These are phyloP conservation scores for Camelus dromedarius DNA, from an alignment of 2,113 vertebrate species.

Conservation along the genomic window DNA sequence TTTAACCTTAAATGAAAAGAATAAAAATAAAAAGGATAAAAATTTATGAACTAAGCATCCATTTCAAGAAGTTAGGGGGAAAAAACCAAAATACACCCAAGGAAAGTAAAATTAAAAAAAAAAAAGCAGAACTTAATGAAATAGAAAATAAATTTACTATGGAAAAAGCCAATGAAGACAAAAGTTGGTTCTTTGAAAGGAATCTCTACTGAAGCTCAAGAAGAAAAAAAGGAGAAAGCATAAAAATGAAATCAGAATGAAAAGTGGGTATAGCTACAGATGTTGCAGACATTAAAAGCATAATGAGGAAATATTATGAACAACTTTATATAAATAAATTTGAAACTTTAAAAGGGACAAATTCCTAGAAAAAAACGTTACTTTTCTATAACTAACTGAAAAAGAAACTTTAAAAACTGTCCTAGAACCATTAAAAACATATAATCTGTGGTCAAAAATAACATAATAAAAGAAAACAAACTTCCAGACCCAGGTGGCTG, in stretches of 20 bases:
- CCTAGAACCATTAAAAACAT: background rate
- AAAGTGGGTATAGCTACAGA: background rate
- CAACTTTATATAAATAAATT: slow-evolving; percentile 3
- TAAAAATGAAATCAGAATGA: background rate
- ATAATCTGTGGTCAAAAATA: background rate
- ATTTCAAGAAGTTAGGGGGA: background rate
- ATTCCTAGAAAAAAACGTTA: background rate
- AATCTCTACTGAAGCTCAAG: background rate
- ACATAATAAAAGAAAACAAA: background rate
- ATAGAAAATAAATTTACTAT: background rate
- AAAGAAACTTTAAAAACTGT: background rate
- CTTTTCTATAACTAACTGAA: background rate
- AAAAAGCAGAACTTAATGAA: background rate
- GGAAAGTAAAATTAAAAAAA: background rate
- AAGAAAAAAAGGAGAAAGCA: background rate
- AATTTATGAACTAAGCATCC: background rate
- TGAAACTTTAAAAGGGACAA: background rate
- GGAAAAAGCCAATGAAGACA: background rate
- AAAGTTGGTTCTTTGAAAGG: background rate
- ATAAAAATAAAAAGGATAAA: background rate
- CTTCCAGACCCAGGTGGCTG: background rate
- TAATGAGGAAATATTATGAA: background rate
- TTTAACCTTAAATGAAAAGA: background rate
- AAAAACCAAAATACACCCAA: background rate
- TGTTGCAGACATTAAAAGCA: background rate